These are phyloP conservation scores for Sinocyclocheilus maitianheensis DNA, from an alignment of 2,113 vertebrate species.

Conservation along the genomic window DNA sequence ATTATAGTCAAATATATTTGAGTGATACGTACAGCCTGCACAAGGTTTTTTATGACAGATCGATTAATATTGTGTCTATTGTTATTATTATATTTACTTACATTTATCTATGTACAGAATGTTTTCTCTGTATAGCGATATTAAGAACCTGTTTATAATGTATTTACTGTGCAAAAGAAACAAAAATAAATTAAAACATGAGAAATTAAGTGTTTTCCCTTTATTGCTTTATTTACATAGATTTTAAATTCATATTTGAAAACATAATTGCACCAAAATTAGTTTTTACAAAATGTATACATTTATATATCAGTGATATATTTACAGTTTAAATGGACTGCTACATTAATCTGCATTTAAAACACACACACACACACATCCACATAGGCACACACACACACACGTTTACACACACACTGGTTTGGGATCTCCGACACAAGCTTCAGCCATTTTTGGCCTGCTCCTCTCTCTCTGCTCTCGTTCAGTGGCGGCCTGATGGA, in stretches of 20 bases:
- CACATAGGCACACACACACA: conserved; percentile 4
- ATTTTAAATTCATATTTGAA: not conserved
- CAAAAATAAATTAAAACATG: conserved; percentile 33
- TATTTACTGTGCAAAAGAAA: conserved; percentile 49
- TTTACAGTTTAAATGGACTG: conserved; percentile 50
- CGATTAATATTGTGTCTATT: not conserved
- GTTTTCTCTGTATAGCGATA: not conserved
- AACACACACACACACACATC: conserved; percentile 37
- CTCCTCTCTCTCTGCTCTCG: conserved; percentile 64
- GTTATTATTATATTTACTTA: not conserved
- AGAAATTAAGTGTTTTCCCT: conserved; percentile 48
- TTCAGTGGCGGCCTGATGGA: conserved; percentile 67
- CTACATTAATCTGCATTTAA: conserved; percentile 63
- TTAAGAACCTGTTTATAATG: conserved; percentile 14
- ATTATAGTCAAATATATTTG: not conserved
- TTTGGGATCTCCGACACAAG: not conserved
- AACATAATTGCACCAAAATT: not conserved
- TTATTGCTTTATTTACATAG: conserved; percentile 44
- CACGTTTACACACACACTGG: conserved; percentile 22
- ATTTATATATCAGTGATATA: conserved; percentile 11
- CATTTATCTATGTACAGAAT: conserved; percentile 3
- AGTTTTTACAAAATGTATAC: conserved; percentile 15
- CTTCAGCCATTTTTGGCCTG: conserved; percentile 34
- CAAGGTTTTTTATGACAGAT: not conserved
- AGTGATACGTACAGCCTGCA: not conserved